phyloP scores from a whole-genome alignment of 2,888 invertebrate genomes.

The Ectropis crepuscularia region DNA sequence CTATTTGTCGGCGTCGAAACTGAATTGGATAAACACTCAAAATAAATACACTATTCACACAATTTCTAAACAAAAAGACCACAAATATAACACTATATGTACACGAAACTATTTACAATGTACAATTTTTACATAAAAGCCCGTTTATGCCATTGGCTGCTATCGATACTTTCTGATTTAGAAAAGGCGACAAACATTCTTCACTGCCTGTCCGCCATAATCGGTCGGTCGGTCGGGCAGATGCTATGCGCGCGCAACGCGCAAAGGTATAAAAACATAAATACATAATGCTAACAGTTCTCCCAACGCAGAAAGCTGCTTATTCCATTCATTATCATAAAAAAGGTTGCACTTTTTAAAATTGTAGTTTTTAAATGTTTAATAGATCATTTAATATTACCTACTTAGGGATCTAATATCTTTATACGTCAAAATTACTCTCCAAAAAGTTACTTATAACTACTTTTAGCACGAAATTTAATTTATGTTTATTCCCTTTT shows the following conservation, averaged over 20 bases:
- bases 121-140: constrained; percentile 87
- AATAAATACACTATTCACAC: constrained; percentile 86
- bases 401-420: too few relatives aligned
- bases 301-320: constrained; percentile 24
- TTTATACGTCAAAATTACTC: too few relatives aligned
- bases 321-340: too few relatives aligned
- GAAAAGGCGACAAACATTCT: constrained; percentile 82
- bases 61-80: constrained; percentile 85
- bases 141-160: constrained; percentile 88
- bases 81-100: constrained; percentile 90
- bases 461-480: too few relatives aligned
- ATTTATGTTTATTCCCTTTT: too few relatives aligned
- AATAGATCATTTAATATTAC: too few relatives aligned
- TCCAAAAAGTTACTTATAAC: too few relatives aligned
- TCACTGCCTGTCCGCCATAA: constrained; percentile 83
- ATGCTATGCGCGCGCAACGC: constrained; percentile 85
- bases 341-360: too few relatives aligned
- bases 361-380: too few relatives aligned
- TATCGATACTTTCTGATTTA: constrained; percentile 86
- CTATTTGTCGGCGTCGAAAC: constrained; percentile 86
- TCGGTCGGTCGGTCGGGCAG: constrained; percentile 73
- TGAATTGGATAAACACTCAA: constrained; percentile 85
- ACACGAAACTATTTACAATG: constrained; percentile 90
- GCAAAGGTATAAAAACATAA: constrained; percentile 80
- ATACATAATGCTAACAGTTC: constrained; percentile 51